These are phyloP conservation scores for Neostethus bicornis DNA, from an alignment of 2,797 vertebrate genomes.

Conservation along the genomic window DNA sequence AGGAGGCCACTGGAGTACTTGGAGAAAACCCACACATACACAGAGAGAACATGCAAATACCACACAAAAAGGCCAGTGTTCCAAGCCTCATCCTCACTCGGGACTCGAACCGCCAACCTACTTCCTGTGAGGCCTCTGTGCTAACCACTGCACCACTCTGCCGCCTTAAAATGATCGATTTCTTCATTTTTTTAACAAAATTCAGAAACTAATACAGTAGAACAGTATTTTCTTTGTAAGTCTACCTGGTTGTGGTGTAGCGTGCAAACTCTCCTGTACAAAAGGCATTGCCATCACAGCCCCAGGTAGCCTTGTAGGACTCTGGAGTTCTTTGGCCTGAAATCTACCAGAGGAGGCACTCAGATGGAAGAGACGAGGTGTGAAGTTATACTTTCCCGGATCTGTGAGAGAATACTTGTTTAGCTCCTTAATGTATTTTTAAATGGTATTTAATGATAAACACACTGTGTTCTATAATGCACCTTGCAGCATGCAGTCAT, in stretches of 20 bases:
- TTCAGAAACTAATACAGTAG: neutral
- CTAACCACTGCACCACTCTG: too few relatives aligned
- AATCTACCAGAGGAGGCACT: slow-evolving; percentile 74
- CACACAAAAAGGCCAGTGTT: too few relatives aligned
- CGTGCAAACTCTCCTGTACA: slow-evolving; percentile 77
- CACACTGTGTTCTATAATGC: neutral
- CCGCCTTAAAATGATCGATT: too few relatives aligned
- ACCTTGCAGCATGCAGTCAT: slow-evolving; percentile 87
- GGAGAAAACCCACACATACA: too few relatives aligned
- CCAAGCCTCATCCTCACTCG: too few relatives aligned
- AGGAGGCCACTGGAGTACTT: too few relatives aligned
- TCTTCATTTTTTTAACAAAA: too few relatives aligned
- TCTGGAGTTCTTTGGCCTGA: slow-evolving; percentile 70
- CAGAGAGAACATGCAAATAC: too few relatives aligned
- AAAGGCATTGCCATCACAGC: slow-evolving; percentile 80
- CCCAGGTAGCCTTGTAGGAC: slow-evolving; percentile 66
- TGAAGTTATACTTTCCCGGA: slow-evolving; percentile 83
- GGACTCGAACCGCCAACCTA: too few relatives aligned
- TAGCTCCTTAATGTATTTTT: neutral
- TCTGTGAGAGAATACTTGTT: slow-evolving; percentile 60
- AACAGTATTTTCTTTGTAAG: neutral
- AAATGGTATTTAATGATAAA: neutral
- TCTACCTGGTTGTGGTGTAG: slow-evolving; percentile 76
- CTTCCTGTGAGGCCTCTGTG: too few relatives aligned
- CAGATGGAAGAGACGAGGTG: slow-evolving; percentile 82